These are phyloP conservation scores for Mionectes olivaceus DNA, from an alignment of 2,797 vertebrate species.

Conservation along the genomic window DNA sequence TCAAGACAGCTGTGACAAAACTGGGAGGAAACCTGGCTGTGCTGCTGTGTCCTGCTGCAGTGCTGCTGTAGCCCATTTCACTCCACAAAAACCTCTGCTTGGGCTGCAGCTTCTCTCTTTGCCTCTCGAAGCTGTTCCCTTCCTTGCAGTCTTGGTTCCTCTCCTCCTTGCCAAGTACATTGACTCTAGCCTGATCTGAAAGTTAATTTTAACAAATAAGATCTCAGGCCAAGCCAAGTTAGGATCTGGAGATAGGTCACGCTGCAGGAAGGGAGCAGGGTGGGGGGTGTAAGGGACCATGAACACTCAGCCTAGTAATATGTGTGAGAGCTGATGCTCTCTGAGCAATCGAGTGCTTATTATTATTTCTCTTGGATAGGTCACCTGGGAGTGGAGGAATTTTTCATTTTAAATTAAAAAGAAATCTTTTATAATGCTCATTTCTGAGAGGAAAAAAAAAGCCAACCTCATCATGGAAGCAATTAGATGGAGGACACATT, in stretches of 20 bases:
- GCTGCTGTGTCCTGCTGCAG: background rate
- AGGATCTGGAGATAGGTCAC: slow-evolving; percentile 67
- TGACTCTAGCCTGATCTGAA: slow-evolving; percentile 60
- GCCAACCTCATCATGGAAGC: slow-evolving; percentile 33
- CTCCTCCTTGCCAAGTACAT: slow-evolving; percentile 47
- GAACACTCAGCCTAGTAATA: slow-evolving; percentile 30
- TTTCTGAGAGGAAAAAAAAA: slow-evolving; percentile 44
- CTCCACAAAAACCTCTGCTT: background rate
- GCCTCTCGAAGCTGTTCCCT: background rate
- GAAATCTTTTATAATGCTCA: slow-evolving; percentile 65
- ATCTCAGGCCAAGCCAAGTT: slow-evolving; percentile 40
- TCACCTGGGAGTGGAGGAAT: slow-evolving; percentile 59
- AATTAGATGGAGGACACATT: slow-evolving; percentile 56
- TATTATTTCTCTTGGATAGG: slow-evolving; percentile 68
- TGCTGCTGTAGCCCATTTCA: background rate
- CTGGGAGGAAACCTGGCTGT: background rate
- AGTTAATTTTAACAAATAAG: slow-evolving; percentile 72
- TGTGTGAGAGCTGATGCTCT: slow-evolving; percentile 65
- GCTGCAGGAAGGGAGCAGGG: background rate
- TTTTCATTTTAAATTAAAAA: slow-evolving; percentile 74
- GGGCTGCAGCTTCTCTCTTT: background rate
- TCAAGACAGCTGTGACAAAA: background rate
- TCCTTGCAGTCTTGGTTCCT: slow-evolving; percentile 25
- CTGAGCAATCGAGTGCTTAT: slow-evolving; percentile 65
- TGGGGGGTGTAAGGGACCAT: background rate